A percentile compares a stretch with the other conserved stretches of the same genome.
phyloP scores from a whole-genome alignment of 2,888 invertebrate species.

The Eumerus sabulonum region DNA sequence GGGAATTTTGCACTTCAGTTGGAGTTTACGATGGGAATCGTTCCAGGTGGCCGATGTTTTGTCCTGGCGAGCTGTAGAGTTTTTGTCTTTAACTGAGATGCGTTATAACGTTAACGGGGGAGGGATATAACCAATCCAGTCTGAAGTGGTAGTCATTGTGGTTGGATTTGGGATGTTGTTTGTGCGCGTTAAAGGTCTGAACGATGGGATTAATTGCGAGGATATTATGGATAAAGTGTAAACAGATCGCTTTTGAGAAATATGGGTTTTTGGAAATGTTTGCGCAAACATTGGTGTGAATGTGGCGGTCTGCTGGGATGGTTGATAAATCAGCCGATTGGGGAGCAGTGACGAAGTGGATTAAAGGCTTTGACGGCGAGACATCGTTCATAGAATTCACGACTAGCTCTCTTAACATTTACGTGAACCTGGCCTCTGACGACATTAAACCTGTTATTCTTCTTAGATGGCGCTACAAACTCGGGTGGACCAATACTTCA shows the following conservation, averaged over 20 bases:
- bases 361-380: too few species aligned
- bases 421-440: too few species aligned
- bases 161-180: conserved; percentile 42
- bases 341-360: too few species aligned
- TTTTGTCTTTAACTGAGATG: conserved; percentile 37
- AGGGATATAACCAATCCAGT: conserved; percentile 28
- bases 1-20: conserved; percentile 40
- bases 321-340: too few species aligned
- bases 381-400: too few species aligned
- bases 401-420: too few species aligned
- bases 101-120: conserved; percentile 52
- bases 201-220: conserved; percentile 12
- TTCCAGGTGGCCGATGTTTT: conserved; percentile 45
- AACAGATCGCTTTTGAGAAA: conserved; percentile 18
- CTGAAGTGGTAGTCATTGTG: conserved; percentile 32
- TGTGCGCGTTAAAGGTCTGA: conserved; percentile 3
- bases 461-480: too few species aligned
- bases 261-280: conserved; percentile 3
- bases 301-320: background rate
- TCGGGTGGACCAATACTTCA: too few species aligned
- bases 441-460: too few species aligned
- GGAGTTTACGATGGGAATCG: conserved; percentile 56
- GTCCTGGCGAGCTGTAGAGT: conserved; percentile 1
- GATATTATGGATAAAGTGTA: conserved; percentile 25
- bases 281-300: background rate